Evolutionary conservation across 2,797 vertebrate genomes (phyloP).

Genomic region (Mus minutoides): DNA sequence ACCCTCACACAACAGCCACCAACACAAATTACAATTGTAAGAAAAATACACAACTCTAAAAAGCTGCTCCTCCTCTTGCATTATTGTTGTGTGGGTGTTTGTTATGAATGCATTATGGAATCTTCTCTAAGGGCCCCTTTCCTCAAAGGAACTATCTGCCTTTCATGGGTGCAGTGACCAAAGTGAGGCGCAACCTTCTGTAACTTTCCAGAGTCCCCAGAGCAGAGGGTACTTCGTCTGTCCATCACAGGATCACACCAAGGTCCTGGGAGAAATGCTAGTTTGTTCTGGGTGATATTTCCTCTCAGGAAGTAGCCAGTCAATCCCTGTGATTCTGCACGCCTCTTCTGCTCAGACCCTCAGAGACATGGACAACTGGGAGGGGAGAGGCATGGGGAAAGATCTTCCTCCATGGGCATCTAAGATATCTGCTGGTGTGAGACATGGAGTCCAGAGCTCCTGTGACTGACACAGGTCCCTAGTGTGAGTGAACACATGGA

Average conservation of each 20-base stretch:
- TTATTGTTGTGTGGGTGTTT: not conserved
- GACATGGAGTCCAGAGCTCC: not conserved
- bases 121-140: not conserved
- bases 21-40: not conserved
- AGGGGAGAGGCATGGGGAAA: not conserved
- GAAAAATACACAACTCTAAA: not conserved
- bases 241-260: not conserved
- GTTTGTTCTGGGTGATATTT: not conserved
- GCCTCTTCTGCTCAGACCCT: not conserved
- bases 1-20: not conserved
- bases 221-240: not conserved
- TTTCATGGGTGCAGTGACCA: not conserved
- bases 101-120: not conserved
- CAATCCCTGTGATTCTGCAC: fast-evolving
- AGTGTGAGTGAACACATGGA: fast-evolving
- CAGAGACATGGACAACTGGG: not conserved
- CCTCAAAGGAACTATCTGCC: not conserved
- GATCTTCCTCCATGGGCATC: not conserved
- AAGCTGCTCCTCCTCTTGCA: not conserved
- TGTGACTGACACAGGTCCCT: no score
- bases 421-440: fast-evolving
- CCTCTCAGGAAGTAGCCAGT: not conserved
- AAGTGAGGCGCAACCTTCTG: not conserved
- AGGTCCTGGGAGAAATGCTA: not conserved
- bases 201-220: not conserved